Evolutionary conservation across 2,113 vertebrate species (phyloP).

Genomic region (Turnix velox): DNA sequence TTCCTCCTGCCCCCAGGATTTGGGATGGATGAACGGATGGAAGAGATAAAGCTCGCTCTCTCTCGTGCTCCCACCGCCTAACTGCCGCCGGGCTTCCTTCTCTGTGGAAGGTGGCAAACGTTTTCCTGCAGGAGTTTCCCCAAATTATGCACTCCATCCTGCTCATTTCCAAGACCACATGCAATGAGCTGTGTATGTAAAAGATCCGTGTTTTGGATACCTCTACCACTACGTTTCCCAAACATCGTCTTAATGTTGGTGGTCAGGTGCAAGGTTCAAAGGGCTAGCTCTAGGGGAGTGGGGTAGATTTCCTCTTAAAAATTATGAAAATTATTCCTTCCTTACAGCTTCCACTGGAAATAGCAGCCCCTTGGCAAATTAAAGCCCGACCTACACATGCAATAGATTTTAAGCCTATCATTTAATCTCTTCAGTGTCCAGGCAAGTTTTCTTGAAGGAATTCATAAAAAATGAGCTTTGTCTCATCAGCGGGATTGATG

Average conservation of each 20-base stretch:
- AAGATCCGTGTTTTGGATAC: too few species aligned
- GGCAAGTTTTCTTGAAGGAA: neutral
- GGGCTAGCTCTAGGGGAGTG: neutral
- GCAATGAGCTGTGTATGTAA: too few species aligned
- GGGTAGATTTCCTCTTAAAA: neutral
- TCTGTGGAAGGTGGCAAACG: rapidly evolving
- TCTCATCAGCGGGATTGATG: rapidly evolving
- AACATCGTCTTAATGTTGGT: rapidly evolving
- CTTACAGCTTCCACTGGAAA: neutral
- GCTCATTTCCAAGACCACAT: too few species aligned
- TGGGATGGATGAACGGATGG: neutral
- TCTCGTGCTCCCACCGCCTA: neutral
- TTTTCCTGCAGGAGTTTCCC: neutral
- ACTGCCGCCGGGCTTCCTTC: neutral
- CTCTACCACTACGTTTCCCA: too few species aligned
- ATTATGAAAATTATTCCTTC: neutral
- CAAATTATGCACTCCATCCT: neutral
- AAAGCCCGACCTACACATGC: neutral
- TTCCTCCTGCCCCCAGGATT: neutral
- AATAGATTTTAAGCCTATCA: neutral
- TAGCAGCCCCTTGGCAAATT: rapidly evolving
- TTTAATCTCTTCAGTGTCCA: neutral
- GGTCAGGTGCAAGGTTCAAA: neutral
- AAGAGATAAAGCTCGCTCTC: neutral
- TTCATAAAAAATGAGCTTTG: rapidly evolving